Evolutionary conservation across 2,888 invertebrate species (phyloP), one percentile per base, ranked within the genome.

Genomic region (Heliconius ethilla): DNA sequence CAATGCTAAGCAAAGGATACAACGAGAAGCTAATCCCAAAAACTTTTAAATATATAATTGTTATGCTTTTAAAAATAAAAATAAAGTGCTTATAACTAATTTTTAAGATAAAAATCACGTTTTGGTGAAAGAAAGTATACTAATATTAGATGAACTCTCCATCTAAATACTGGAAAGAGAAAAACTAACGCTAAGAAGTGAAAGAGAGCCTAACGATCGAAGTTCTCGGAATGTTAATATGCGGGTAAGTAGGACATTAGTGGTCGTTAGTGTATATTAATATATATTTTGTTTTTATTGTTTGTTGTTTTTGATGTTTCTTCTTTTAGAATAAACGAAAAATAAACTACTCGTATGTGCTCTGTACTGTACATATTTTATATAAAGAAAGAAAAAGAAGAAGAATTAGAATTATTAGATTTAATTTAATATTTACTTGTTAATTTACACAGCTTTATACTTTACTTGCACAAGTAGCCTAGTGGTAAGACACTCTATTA

Each of bases 221-320:
- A 59, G 72, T 72, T 59, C 55, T 72, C 37, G 59, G 37, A 72
- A 72, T 59, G 72, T 72, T 72, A 72, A 72, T 72, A 72, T 72
- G 59, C 33, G 33, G 59, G 33, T 59, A 72, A 72, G 72, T 59
- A 70, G 70, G 55, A 55, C 70, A 70, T 51, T n/a, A 59, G 59
- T 37, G 72, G 72, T 72, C 72, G 59, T 72, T 72, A 72, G 72
- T 72, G 72, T 37, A 37, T 59, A 59, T 29, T 59, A 33, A 40
- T 59, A 59, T 59, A 33, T 72, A 72, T 72, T 59, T n/a, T 37
- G 59, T 72, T 72, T 72, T 72, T 72, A 59, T 72, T n/a, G 37
- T 72, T n/a, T 59, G 15, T 7, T 72, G n/a, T 72, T 72, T 59
- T 72, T 59, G 59, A 37, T 59, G n/a, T 29, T 72, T 59, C 33